phyloP scores from a whole-genome alignment of 37 sponge, comb jelly and placozoan species.

The Hexactinellida sp. region DNA sequence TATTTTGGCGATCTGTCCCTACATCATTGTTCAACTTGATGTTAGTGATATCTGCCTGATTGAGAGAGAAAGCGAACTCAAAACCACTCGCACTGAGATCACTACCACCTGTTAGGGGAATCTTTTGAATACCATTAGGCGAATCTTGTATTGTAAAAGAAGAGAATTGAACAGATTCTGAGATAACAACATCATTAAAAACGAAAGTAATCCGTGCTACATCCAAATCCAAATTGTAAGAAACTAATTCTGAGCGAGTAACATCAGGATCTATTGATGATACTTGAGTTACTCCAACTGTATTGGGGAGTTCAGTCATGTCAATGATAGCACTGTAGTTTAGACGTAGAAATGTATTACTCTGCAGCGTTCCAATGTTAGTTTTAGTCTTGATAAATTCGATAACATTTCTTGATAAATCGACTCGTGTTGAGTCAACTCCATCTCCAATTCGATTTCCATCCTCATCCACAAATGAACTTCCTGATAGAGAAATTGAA shows the following conservation, averaged over 20 bases:
- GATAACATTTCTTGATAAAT: background rate
- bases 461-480: background rate
- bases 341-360: constrained; percentile 48
- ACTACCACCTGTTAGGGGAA: constrained; percentile 38
- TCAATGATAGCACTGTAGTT: constrained; percentile 39
- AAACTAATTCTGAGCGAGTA: constrained; percentile 35
- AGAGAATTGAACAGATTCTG: constrained; percentile 28
- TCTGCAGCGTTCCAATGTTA: constrained; percentile 29
- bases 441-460: constrained; percentile 12
- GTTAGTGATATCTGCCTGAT: constrained; percentile 37
- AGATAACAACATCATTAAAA: constrained; percentile 8
- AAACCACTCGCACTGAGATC: constrained; percentile 30
- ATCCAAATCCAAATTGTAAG: constrained; percentile 40
- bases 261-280: constrained; percentile 30
- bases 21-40: constrained; percentile 47
- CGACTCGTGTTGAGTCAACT: background rate
- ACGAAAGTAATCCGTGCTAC: background rate
- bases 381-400: background rate
- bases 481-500: background rate
- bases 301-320: constrained; percentile 20
- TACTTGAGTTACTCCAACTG: background rate
- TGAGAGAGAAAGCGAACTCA: constrained; percentile 28
- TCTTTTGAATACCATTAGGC: constrained; percentile 18
- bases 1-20: constrained; percentile 26
- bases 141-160: constrained; percentile 49